phyloP scores from a whole-genome alignment of 1,140 invertebrate genomes.

The Drosophila nebulosa region DNA sequence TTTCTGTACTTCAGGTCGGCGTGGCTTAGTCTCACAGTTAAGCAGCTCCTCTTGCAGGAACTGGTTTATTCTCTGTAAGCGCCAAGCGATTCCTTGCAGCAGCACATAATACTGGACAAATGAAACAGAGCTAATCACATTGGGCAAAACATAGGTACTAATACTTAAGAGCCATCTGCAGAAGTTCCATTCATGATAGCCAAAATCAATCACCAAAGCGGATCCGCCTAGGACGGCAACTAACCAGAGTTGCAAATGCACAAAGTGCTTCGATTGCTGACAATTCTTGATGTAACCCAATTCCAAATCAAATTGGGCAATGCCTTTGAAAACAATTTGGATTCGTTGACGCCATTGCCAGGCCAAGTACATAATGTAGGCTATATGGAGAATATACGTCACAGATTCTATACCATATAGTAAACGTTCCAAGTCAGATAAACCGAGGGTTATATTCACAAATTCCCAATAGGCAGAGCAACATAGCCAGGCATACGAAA shows the following conservation, averaged over 20 bases:
- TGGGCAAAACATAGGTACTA: constrained; percentile 46
- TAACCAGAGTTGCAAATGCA: constrained; percentile 19
- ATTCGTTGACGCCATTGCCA: constrained; percentile 27
- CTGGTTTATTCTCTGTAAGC: constrained; percentile 18
- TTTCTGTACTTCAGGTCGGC: constrained; percentile 12
- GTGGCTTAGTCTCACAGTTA: neutral
- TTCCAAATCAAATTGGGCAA: constrained; percentile 36
- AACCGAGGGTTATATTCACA: neutral
- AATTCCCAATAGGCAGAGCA: constrained; percentile 40
- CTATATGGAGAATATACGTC: constrained; percentile 40
- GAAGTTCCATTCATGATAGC: neutral
- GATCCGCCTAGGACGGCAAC: constrained; percentile 18
- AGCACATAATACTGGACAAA: constrained; percentile 46
- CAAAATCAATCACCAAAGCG: constrained; percentile 8
- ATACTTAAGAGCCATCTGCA: constrained; percentile 3
- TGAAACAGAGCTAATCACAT: constrained; percentile 42
- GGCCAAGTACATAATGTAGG: constrained; percentile 27
- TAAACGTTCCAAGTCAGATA: constrained; percentile 36
- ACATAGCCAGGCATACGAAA: constrained; percentile 29
- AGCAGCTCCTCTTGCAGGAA: constrained; percentile 14
- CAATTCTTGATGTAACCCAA: constrained; percentile 18
- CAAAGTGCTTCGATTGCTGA: constrained; percentile 3
- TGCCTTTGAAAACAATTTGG: constrained; percentile 6
- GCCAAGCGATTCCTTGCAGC: constrained; percentile 27
- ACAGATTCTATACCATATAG: constrained; percentile 38